Conservation (phyloP, 1,140 invertebrate genomes). For the Aphaenogaster ashmeadi region DNA sequence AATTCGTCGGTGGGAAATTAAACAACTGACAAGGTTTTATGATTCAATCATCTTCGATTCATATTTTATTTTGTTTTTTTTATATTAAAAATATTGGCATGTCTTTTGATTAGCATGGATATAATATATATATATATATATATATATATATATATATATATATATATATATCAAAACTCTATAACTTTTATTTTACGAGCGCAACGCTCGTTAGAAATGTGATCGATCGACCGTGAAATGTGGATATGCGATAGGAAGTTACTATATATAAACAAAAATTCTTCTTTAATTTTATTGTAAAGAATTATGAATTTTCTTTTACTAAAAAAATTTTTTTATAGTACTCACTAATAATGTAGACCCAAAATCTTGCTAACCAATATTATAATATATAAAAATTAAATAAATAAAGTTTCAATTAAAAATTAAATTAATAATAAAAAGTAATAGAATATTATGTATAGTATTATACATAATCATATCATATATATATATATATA, state of each 20-base stretch:
- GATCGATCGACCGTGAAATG: neutral
- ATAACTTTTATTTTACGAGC: constrained; percentile 9
- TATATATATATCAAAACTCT: neutral
- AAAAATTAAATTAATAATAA: too few species aligned
- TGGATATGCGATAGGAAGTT: constrained; percentile 30
- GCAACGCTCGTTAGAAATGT: neutral
- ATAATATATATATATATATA: neutral
- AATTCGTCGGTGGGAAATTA: constrained; percentile 13
- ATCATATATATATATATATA: neutral
- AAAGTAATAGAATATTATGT: too few species aligned
- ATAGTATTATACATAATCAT: too few species aligned
- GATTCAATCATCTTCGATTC: constrained; percentile 2
- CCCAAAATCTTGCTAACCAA: too few species aligned
- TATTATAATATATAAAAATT: too few species aligned
- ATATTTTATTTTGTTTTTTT: neutral
- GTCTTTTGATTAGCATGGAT: neutral
- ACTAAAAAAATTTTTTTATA: neutral
- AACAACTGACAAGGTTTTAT: neutral
- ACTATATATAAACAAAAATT: neutral
- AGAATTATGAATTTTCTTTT: neutral
- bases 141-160: neutral
- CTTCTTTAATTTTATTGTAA: neutral
- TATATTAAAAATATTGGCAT: constrained; percentile 16
- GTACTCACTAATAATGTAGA: neutral
- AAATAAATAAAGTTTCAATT: neutral